Evolutionary conservation across 1,140 invertebrate genomes (phyloP).

Genomic region (Drosophila tropicalis): DNA sequence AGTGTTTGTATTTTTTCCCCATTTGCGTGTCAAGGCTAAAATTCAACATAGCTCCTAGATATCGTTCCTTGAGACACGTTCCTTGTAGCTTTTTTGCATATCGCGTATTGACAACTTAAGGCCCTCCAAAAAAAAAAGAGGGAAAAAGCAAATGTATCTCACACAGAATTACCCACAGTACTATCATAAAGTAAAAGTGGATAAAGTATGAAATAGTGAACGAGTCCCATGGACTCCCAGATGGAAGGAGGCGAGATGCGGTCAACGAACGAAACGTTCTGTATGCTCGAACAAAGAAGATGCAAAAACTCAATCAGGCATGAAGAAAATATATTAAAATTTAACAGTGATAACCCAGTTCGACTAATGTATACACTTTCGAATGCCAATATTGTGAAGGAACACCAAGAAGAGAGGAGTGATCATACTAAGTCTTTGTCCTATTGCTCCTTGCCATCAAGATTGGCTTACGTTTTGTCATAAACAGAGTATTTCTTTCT

Average conservation of each 20-base stretch:
- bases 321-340: conserved; percentile 24
- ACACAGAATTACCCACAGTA: conserved; percentile 52
- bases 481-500: neutral
- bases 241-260: conserved; percentile 20
- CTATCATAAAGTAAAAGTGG: conserved; percentile 18
- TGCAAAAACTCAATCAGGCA: conserved; percentile 57
- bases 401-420: too few relatives aligned
- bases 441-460: too few relatives aligned
- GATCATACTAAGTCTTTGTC: too few relatives aligned
- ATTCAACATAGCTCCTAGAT: conserved; percentile 4
- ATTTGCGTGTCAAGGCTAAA: conserved; percentile 55
- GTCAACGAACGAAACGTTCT: conserved; percentile 49
- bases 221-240: conserved; percentile 2
- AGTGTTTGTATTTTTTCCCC: neutral
- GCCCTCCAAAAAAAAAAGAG: conserved; percentile 27
- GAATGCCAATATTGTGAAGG: neutral
- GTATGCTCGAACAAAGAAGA: conserved; percentile 43
- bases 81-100: conserved; percentile 1
- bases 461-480: too few relatives aligned
- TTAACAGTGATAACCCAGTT: too few relatives aligned
- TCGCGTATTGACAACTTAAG: conserved; percentile 62
- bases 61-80: neutral
- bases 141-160: conserved; percentile 22
- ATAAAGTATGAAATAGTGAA: conserved; percentile 21
- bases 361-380: conserved; percentile 19